These are phyloP conservation scores for Aphaenogaster floridana DNA, from an alignment of 1,140 invertebrate genomes.

Conservation along the genomic window DNA sequence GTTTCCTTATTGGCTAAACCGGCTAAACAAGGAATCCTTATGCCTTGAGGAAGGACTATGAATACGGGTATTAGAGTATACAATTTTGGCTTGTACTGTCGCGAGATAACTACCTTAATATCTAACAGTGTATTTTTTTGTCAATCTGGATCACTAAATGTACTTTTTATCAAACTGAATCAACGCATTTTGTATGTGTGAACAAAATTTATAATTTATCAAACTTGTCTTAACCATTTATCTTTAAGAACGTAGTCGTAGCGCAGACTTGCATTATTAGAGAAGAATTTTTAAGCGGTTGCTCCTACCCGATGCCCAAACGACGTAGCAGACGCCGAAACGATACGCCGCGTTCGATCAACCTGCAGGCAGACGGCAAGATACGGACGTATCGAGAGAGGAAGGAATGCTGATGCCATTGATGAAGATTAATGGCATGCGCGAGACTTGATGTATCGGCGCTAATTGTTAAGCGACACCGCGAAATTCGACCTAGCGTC, in stretches of 20 bases:
- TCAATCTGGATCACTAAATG: not conserved
- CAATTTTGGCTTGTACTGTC: no score
- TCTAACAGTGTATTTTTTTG: not conserved
- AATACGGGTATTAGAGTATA: no score
- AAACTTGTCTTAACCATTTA: not conserved
- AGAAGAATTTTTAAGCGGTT: conserved; percentile 2
- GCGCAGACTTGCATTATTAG: not conserved
- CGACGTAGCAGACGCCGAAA: conserved; percentile 6
- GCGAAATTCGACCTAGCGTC: conserved; percentile 77
- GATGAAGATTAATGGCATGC: conserved; percentile 74
- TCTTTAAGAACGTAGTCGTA: not conserved
- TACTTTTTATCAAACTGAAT: not conserved
- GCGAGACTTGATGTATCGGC: conserved; percentile 65
- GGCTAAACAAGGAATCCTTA: no score
- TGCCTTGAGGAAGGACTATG: no score
- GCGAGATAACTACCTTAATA: no score
- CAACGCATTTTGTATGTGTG: not conserved
- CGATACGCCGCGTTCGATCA: conserved; percentile 37
- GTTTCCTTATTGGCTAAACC: no score
- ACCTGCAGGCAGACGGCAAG: conserved; percentile 37
- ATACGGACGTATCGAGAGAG: conserved; percentile 53
- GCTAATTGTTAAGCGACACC: conserved; percentile 75
- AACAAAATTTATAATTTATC: not conserved
- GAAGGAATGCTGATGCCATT: conserved; percentile 56
- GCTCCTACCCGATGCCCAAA: not conserved